phyloP scores from a whole-genome alignment of 2,797 vertebrate species.

The Crocodylus rhombifer region DNA sequence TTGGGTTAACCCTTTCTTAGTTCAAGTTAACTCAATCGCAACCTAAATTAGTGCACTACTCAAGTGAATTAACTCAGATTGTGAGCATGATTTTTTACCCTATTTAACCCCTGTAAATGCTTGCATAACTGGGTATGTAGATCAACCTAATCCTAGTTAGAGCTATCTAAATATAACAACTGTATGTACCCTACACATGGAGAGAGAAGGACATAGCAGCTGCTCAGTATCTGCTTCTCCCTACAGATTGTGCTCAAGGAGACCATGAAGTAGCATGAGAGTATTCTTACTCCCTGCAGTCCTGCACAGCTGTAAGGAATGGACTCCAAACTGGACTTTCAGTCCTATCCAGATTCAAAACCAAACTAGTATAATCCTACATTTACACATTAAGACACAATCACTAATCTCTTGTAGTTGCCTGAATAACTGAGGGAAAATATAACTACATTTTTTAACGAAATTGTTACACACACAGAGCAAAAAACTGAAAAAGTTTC shows the following conservation, averaged over 20 bases:
- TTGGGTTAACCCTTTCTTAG: too few relatives aligned
- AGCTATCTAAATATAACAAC: too few relatives aligned
- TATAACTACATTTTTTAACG: not conserved
- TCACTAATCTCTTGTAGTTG: not conserved
- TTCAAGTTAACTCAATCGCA: too few relatives aligned
- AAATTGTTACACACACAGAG: not conserved
- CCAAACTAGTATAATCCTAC: not conserved
- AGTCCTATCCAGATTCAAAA: not conserved
- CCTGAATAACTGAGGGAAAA: not conserved
- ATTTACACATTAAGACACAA: not conserved
- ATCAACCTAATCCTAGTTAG: too few relatives aligned
- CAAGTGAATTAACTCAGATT: too few relatives aligned
- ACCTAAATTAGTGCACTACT: too few relatives aligned
- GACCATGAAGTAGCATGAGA: not conserved
- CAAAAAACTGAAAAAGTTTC: not conserved
- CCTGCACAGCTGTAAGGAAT: not conserved
- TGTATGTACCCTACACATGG: too few relatives aligned
- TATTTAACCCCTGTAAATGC: too few relatives aligned
- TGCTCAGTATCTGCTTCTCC: not conserved
- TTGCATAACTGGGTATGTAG: too few relatives aligned
- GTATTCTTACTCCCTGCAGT: not conserved
- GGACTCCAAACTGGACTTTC: not conserved
- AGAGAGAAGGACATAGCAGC: not conserved
- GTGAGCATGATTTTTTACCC: too few relatives aligned
- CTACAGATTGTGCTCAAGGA: not conserved